Conservation (phyloP, 2,113 vertebrate genomes). For the Apodemus sylvaticus region DNA sequence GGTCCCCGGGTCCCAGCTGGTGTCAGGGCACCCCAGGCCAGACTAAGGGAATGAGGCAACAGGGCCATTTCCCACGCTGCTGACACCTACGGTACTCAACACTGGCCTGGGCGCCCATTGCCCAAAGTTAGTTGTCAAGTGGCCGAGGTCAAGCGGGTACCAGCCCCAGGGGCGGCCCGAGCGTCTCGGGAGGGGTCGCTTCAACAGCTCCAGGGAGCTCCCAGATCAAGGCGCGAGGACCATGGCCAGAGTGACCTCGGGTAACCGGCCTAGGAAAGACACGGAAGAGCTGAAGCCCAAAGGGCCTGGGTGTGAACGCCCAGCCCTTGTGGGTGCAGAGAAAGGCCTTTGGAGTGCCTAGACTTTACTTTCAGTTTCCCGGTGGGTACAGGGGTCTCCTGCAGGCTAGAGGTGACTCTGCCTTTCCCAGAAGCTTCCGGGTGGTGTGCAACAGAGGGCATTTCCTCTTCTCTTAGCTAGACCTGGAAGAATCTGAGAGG, state of each 20-base stretch:
- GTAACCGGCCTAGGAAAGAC: not conserved
- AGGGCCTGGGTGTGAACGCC: not conserved
- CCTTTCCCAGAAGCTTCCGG: not conserved
- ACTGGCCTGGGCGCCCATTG: constrained; percentile 79
- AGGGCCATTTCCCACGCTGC: constrained; percentile 80
- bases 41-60: constrained; percentile 75
- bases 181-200: not conserved
- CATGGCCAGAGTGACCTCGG: not conserved
- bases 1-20: not conserved
- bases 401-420: not conserved
- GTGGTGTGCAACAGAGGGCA: not conserved
- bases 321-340: not conserved
- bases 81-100: constrained; percentile 80
- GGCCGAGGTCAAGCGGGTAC: constrained; percentile 55
- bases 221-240: not conserved
- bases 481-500: too few species aligned
- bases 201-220: not conserved
- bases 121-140: constrained; percentile 63
- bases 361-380: not conserved
- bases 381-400: not conserved
- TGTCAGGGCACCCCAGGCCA: not conserved
- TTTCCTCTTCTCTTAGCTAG: not conserved
- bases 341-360: not conserved
- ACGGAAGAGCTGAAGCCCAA: not conserved
- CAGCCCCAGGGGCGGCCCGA: not conserved